Evolutionary conservation across 2,113 vertebrate genomes (phyloP).

Genomic region (Atrichornis clamosus): DNA sequence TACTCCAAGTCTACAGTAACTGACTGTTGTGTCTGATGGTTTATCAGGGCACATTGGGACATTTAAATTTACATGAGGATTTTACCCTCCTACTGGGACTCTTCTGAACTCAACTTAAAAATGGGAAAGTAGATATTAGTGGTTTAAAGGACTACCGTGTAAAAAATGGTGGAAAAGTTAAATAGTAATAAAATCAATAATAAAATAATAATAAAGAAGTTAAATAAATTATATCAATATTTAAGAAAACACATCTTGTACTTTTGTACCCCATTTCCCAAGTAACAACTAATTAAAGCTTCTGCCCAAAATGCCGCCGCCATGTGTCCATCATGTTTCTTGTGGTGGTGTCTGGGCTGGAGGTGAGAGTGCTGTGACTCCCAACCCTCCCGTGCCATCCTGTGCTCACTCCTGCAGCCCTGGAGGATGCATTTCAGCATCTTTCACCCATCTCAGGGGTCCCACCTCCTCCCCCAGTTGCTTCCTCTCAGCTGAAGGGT

Average conservation of each 20-base stretch:
- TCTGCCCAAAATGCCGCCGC: background rate
- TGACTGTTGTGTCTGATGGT: background rate
- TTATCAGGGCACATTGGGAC: fast-evolving
- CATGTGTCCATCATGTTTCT: background rate
- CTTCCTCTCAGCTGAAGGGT: background rate
- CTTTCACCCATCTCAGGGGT: background rate
- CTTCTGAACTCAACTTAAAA: background rate
- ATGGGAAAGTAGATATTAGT: background rate
- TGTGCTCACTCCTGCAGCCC: fast-evolving
- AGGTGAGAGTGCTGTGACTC: background rate
- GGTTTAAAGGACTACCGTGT: background rate
- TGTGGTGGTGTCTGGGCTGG: background rate
- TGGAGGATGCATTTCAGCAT: background rate
- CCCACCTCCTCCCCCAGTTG: background rate
- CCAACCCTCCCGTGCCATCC: background rate
- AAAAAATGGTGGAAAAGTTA: background rate
- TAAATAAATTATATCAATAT: background rate
- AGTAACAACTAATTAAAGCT: background rate
- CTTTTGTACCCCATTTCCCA: background rate
- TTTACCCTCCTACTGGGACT: background rate
- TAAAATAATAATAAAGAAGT: background rate
- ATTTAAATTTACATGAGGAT: background rate
- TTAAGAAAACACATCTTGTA: background rate
- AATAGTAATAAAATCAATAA: background rate
- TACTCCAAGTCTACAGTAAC: fast-evolving